Evolutionary conservation across 2,113 vertebrate species (phyloP).

Genomic region (Eulemur macaco): DNA sequence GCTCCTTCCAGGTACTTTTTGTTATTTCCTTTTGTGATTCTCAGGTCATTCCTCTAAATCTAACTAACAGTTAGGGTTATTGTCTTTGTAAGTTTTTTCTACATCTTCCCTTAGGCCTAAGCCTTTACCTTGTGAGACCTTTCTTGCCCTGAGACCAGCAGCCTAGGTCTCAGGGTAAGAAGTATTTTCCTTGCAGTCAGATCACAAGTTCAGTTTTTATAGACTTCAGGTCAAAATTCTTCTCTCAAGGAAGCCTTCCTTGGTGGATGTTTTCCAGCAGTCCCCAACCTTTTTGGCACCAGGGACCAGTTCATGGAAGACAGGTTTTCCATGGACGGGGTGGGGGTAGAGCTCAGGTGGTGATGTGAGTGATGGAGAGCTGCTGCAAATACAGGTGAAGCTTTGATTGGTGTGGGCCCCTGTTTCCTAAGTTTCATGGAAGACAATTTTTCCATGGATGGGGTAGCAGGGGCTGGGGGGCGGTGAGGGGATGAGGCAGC

Average conservation of each 20-base stretch:
- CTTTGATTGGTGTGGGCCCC: too few relatives aligned
- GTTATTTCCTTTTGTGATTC: slow-evolving; percentile 35
- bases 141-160: neutral
- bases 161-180: neutral
- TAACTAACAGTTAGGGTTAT: neutral
- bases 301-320: too few relatives aligned
- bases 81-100: neutral
- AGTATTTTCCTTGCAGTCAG: slow-evolving; percentile 21
- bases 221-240: neutral
- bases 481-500: too few relatives aligned
- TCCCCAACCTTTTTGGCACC: too few relatives aligned
- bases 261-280: neutral
- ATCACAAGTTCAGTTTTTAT: slow-evolving; percentile 24
- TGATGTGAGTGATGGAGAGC: too few relatives aligned
- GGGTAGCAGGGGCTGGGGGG: too few relatives aligned
- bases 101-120: neutral
- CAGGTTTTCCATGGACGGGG: too few relatives aligned
- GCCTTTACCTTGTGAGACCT: neutral
- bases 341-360: too few relatives aligned
- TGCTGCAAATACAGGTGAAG: too few relatives aligned
- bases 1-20: neutral
- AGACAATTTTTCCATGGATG: too few relatives aligned
- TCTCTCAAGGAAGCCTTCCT: neutral
- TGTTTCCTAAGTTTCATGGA: too few relatives aligned
- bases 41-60: neutral